Percentiles rank a stretch among this genome's conserved stretches.
These are phyloP conservation scores for Bolinopsis microptera DNA, from an alignment of 37 sponge, comb jelly and placozoan species.

Conservation along the genomic window DNA sequence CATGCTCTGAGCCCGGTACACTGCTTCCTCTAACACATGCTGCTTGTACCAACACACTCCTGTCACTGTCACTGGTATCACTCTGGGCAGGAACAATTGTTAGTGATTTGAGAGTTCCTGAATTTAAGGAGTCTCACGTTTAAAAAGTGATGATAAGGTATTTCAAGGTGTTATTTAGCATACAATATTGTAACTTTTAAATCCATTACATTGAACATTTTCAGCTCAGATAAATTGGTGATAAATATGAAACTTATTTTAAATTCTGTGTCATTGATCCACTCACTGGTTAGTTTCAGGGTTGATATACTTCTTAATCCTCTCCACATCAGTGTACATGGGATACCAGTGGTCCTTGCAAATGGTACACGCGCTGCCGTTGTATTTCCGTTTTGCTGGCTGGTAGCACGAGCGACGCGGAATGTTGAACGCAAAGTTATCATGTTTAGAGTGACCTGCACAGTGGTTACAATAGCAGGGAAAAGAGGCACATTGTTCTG, in stretches of 20 bases:
- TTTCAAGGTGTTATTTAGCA: too few relatives aligned
- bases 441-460: constrained; percentile 5
- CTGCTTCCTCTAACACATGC: constrained; percentile 10
- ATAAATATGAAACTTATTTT: too few relatives aligned
- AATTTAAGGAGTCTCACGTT: too few relatives aligned
- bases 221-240: too few relatives aligned
- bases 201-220: background rate
- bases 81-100: too few relatives aligned
- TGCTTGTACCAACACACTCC: constrained; percentile 51
- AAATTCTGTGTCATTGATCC: too few relatives aligned
- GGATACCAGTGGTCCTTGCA: constrained; percentile 18
- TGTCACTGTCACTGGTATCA: background rate
- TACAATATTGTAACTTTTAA: background rate
- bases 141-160: too few relatives aligned
- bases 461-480: background rate
- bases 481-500: background rate
- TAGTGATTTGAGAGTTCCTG: too few relatives aligned
- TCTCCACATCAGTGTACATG: constrained; percentile 25
- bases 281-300: constrained; percentile 46
- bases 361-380: background rate
- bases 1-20: background rate
- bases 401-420: background rate
- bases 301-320: constrained; percentile 10
- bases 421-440: background rate
- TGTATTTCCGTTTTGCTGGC: background rate